Evolutionary conservation across 1,140 invertebrate genomes (phyloP), one percentile per base, ranked within the genome.

Genomic region (Drosophila orosa): DNA sequence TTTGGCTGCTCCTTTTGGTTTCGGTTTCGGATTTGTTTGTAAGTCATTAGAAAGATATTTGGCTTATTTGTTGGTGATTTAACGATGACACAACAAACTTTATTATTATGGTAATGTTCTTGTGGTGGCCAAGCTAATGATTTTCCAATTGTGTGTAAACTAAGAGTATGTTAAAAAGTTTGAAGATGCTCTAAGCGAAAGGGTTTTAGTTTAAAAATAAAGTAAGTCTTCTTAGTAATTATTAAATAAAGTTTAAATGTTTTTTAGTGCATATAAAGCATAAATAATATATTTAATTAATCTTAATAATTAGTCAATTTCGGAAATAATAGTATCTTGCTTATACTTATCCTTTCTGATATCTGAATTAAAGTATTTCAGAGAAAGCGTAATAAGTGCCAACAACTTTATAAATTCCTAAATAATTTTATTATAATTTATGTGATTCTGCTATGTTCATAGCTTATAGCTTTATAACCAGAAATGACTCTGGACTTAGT

Each of bases 1-100:
- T 45, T 63, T 27, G 22, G 57, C 27, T 62, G 40, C 35, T 61
- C 22, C 59, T 65, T 37, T 73, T n/a, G 10, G 44, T 59, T 63
- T 60, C 5, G 55, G 54, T 29, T 45, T 68, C 25, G 24, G 54
- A 37, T 65, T 78, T 82, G 79, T 78, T 74, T 78, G 62, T 56
- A 83, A 83, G 80, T 83, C 81, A 83, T 83, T 83, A 83, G 61
- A 68, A 63, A 57, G 44, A 68, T 67, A 59, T 66, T 77, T 68
- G 48, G 24, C 22, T 54, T 47, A 50, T 25, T 47, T 69, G 39
- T 13, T 76, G 61, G 22, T 66, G 45, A 66, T 27, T 65, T 68
- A 40, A 40, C 54, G 63, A n/a, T 31, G 50, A 55, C 66, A 22
- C 19, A 55, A 13, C 25, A 17, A 56, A 58, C 61, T 83, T 76